Percentiles rank a stretch among this genome's conserved stretches.
Conservation (phyloP, 2,113 vertebrate species). For the Xyliphius kryptos region DNA sequence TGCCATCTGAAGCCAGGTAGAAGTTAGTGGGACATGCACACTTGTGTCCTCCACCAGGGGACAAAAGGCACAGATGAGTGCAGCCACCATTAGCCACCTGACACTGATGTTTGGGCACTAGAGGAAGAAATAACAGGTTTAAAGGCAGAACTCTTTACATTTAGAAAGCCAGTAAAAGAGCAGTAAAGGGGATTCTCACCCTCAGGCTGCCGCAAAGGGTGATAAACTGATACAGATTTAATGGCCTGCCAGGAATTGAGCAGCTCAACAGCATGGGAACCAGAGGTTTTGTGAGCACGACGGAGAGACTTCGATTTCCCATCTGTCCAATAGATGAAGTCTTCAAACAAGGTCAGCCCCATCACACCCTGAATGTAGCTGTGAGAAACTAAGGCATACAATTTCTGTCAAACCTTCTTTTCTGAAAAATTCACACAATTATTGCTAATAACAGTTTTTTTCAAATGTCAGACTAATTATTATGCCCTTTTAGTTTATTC, state of each 20-base stretch:
- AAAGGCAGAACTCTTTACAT: slow-evolving; percentile 15
- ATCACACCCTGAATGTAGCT: slow-evolving; percentile 92
- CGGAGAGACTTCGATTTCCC: slow-evolving; percentile 95
- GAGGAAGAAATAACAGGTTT: slow-evolving; percentile 24
- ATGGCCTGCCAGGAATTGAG: slow-evolving; percentile 97
- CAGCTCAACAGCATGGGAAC: slow-evolving; percentile 77
- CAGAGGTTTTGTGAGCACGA: slow-evolving; percentile 92
- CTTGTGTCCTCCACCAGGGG: slow-evolving; percentile 76
- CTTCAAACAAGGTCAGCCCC: slow-evolving; percentile 93
- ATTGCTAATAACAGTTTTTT: no score
- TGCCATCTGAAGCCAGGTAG: slow-evolving; percentile 89
- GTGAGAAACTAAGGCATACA: slow-evolving; percentile 78
- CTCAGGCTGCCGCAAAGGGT: slow-evolving; percentile 92
- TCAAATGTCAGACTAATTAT: no score
- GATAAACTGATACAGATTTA: slow-evolving; percentile 94
- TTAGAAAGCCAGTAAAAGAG: slow-evolving; percentile 6
- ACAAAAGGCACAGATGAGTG: slow-evolving; percentile 93
- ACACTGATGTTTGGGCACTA: slow-evolving; percentile 90
- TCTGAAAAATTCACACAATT: no score
- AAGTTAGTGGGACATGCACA: slow-evolving; percentile 97
- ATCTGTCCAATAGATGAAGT: slow-evolving; percentile 97
- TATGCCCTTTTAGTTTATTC: no score
- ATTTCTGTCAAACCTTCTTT: slow-evolving; percentile 37
- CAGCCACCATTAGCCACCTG: slow-evolving; percentile 88
- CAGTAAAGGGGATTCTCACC: slow-evolving; percentile 66